Conservation (phyloP, 2,888 invertebrate species). For the Lasioglossum villosulum region DNA sequence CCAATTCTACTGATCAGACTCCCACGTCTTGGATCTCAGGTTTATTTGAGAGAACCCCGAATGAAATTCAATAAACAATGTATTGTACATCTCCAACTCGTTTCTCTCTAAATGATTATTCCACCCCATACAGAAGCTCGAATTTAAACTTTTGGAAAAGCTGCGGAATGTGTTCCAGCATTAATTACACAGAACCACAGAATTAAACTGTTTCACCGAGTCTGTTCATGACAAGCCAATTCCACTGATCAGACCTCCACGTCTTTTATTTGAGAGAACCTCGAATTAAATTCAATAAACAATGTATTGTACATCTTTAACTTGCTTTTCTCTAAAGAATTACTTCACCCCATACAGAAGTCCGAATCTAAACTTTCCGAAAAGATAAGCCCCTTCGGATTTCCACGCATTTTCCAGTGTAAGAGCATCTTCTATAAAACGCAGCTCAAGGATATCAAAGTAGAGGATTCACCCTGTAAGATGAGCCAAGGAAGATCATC, state of each 20-base stretch:
- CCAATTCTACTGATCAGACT: not conserved
- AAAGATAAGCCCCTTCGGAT: not conserved
- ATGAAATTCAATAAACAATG: not conserved
- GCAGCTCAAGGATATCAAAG: not conserved
- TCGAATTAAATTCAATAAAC: not conserved
- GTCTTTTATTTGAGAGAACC: not conserved
- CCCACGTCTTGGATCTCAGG: not conserved
- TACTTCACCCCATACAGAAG: not conserved
- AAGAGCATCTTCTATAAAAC: not conserved
- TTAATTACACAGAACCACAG: not conserved
- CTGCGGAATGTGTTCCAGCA: too few relatives aligned
- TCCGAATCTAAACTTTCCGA: not conserved
- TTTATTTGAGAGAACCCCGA: not conserved
- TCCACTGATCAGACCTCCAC: not conserved
- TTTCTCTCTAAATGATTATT: not conserved
- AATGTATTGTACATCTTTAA: not conserved
- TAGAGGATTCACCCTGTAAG: not conserved
- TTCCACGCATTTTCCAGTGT: not conserved
- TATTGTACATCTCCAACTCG: not conserved
- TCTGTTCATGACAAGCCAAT: not conserved
- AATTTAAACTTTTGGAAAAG: too few relatives aligned
- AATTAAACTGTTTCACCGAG: not conserved
- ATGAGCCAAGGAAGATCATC: not conserved
- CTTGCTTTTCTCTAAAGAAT: not conserved
- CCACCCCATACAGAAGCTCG: accelerated